phyloP scores from a whole-genome alignment of 2,797 vertebrate species.

The Meda fulgida region DNA sequence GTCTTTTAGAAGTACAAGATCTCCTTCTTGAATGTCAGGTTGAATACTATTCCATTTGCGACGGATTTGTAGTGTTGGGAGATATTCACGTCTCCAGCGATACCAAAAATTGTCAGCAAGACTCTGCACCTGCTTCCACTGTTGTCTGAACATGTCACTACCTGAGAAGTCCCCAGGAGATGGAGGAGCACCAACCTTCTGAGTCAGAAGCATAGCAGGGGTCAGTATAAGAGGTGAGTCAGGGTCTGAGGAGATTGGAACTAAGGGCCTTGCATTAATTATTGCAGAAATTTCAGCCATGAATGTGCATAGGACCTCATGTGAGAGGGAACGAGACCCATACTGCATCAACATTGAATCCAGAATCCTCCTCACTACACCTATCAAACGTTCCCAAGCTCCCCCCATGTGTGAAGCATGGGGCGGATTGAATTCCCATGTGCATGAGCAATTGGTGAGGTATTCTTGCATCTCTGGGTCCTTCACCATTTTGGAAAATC shows the following conservation, averaged over 20 bases:
- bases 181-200: neutral
- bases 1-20: neutral
- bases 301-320: constrained; percentile 19
- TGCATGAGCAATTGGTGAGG: neutral
- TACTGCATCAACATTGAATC: constrained; percentile 9
- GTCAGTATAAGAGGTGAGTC: neutral
- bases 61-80: neutral
- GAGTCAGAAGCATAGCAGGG: neutral
- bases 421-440: constrained; percentile 18
- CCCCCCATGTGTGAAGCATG: neutral
- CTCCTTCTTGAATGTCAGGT: neutral
- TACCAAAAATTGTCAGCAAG: constrained; percentile 13
- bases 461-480: constrained; percentile 3
- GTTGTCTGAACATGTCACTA: neutral
- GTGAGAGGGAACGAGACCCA: neutral
- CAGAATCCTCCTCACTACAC: neutral
- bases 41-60: neutral
- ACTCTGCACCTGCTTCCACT: constrained; percentile 1
- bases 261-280: neutral
- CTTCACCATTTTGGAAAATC: neutral
- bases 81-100: neutral
- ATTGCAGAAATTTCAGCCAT: constrained; percentile 3
- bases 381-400: constrained; percentile 20
- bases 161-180: neutral
- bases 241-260: neutral